Evolutionary conservation across 2,113 vertebrate genomes (phyloP).

Genomic region (Gallinago undulata): DNA sequence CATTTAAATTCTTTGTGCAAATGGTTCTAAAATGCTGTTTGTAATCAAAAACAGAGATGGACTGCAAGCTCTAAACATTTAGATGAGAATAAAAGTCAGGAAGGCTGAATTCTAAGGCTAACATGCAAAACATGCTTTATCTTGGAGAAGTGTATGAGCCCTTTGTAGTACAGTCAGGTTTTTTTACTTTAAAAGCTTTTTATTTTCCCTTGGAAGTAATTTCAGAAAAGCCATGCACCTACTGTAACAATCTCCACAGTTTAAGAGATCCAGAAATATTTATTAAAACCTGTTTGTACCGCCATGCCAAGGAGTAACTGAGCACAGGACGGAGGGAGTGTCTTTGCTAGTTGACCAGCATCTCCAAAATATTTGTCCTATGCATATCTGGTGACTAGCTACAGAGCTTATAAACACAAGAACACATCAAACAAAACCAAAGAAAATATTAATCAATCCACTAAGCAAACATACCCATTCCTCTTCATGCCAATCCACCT

Average conservation of each 20-base stretch:
- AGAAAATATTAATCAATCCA: not conserved
- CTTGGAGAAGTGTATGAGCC: not conserved
- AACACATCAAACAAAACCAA: not conserved
- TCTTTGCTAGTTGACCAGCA: not conserved
- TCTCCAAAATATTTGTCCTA: not conserved
- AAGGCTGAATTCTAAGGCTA: not conserved
- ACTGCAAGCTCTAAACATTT: not conserved
- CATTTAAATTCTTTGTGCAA: not conserved
- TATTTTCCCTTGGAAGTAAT: not conserved
- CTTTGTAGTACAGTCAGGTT: not conserved
- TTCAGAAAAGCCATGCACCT: not conserved
- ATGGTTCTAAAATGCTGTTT: not conserved
- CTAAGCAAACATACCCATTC: constrained; percentile 87
- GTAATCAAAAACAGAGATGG: not conserved
- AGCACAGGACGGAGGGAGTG: accelerated
- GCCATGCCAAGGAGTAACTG: not conserved
- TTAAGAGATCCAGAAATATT: not conserved
- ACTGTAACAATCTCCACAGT: not conserved
- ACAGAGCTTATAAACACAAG: not conserved
- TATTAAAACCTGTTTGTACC: not conserved
- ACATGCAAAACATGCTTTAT: not conserved
- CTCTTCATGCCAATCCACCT: constrained; percentile 93
- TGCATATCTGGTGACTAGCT: not conserved
- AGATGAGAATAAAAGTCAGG: not conserved
- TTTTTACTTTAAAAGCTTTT: not conserved